Evolutionary conservation across 2,113 vertebrate genomes (phyloP), one percentile per base, ranked within the genome.

Genomic region (Procavia capensis): DNA sequence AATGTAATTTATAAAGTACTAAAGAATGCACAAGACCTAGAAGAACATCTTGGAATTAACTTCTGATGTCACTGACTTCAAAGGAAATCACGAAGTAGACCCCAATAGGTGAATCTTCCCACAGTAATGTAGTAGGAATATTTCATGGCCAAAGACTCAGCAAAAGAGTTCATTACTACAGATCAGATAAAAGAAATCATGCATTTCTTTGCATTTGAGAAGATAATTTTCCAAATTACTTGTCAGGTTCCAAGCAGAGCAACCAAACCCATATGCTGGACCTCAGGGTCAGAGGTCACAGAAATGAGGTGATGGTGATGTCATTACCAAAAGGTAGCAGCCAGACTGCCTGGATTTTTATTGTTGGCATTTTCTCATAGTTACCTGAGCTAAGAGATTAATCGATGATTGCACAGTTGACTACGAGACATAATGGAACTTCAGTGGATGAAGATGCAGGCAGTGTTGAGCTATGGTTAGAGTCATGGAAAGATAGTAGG

Each of bases 21-120:
- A 94, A 92, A 95, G 85, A 88, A 93, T 95, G 92, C 68, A 24
- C 13, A 82, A 84, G 93, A 95, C 94, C 95, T 95, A 86, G 54
- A 95, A 29, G 92, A 96, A 95, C 96, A 95, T 81, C 82, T 85
- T 95, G 79, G 93, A 96, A 97, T 98, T 97, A 97, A 96, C 85
- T 88, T 98, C 95, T 93, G 95, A 97, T 96, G 96, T 92, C 88
- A 74, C 83, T 81, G 85, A 98, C 96, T 97, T 98, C 97, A 98
- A 96, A 98, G 96, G 76, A 80, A 91, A 72, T 94, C 63, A 89
- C 88, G 85, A 96, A 93, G 24, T 72, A 95, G 92, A 96, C 31
- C 66, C 82, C 82, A 93, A 45, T 9, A 92, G 90, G 78, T 75
- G 93, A 8, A 78, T 89, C 90, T 95, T 94, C 90, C 85, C 82